phyloP scores from a whole-genome alignment of 1,140 invertebrate genomes.

The Panonychus citri region DNA sequence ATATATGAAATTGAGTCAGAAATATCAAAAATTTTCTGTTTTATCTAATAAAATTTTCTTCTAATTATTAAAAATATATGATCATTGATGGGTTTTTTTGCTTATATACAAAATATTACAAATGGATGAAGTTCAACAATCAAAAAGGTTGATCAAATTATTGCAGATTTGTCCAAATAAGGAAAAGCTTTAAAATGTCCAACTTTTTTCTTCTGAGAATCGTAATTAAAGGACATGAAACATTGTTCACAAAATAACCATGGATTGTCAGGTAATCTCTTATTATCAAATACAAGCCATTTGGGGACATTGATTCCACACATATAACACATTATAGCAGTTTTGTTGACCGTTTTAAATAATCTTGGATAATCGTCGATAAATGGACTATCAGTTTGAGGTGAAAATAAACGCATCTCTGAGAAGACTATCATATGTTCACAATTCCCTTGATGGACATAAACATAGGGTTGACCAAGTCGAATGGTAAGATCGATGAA shows the following conservation, averaged over 20 bases:
- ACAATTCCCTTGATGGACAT: conserved; percentile 65
- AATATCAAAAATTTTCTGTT: too few species aligned
- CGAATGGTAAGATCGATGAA: conserved; percentile 37
- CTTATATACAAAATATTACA: too few species aligned
- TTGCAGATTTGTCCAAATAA: conserved; percentile 3
- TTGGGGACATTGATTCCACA: conserved; percentile 6
- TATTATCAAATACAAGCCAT: conserved; percentile 12
- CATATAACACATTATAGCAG: conserved; percentile 2
- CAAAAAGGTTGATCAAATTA: too few species aligned
- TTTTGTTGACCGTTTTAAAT: not conserved
- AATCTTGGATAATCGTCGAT: not conserved
- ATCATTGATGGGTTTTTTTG: too few species aligned
- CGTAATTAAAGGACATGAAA: conserved; percentile 22
- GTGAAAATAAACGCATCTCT: conserved; percentile 26
- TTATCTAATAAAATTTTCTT: too few species aligned
- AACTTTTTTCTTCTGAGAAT: conserved; percentile 19
- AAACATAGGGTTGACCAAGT: conserved; percentile 54
- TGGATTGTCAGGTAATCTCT: conserved; percentile 20
- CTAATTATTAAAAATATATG: too few species aligned
- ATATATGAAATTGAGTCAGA: too few species aligned
- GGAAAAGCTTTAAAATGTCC: conserved; percentile 21
- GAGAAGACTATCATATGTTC: conserved; percentile 59
- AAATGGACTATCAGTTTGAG: not conserved
- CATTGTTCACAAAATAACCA: conserved; percentile 24
- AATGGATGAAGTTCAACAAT: too few species aligned